Conservation (phyloP, 2,888 invertebrate genomes). For the Chesias legatella region DNA sequence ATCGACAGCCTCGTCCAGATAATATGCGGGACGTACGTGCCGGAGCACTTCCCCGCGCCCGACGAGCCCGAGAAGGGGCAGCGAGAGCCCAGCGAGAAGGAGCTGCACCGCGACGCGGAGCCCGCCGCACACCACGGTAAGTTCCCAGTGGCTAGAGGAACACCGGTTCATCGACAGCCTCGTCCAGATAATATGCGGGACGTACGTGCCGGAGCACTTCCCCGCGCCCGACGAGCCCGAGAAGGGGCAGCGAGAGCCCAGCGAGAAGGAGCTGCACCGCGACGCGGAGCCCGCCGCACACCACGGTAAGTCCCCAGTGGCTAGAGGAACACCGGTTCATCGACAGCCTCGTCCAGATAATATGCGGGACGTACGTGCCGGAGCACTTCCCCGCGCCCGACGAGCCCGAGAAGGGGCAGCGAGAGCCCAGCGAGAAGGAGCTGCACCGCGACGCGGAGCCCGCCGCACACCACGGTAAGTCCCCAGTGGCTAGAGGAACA, state of each 20-base stretch:
- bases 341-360: constrained; percentile 85
- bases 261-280: constrained; percentile 41
- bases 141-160: constrained; percentile 91
- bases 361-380: constrained; percentile 67
- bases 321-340: constrained; percentile 93
- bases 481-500: no score
- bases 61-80: constrained; percentile 41
- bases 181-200: constrained; percentile 79
- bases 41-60: constrained; percentile 37
- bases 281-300: constrained; percentile 18
- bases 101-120: constrained; percentile 26
- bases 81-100: constrained; percentile 44
- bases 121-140: constrained; percentile 10
- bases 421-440: constrained; percentile 44
- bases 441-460: constrained; percentile 28
- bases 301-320: no score
- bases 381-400: constrained; percentile 35
- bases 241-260: constrained; percentile 41
- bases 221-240: constrained; percentile 29
- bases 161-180: constrained; percentile 92
- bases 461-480: no score
- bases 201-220: constrained; percentile 53
- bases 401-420: constrained; percentile 41
- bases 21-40: constrained; percentile 69
- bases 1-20: constrained; percentile 88